Evolutionary conservation across 23 tunicate species (phyloP).

Genomic region (Phallusia fumigata): DNA sequence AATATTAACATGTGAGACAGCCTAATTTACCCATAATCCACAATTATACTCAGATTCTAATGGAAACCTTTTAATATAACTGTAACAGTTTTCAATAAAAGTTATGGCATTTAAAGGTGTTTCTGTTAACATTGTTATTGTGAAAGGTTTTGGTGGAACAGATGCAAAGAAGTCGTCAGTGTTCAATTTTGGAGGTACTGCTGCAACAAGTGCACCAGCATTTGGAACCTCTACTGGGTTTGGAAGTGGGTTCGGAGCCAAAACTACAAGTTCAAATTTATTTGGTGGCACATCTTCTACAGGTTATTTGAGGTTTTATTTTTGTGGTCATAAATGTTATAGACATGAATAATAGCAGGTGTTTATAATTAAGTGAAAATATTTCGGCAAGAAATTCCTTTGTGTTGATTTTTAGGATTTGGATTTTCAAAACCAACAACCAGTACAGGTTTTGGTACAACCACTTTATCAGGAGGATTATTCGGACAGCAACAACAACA

Average conservation of each 20-base stretch:
- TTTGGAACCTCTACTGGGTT: conserved; percentile 14
- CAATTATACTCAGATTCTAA: too few species aligned
- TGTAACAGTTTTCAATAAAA: too few species aligned
- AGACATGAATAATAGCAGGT: neutral
- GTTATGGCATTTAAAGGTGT: too few species aligned
- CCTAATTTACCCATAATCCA: too few species aligned
- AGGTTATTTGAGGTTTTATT: neutral
- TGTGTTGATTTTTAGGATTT: conserved; percentile 14
- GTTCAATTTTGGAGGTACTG: conserved; percentile 21
- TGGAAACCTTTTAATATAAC: too few species aligned
- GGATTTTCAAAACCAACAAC: conserved; percentile 35
- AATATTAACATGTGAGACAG: too few species aligned
- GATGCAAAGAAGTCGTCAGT: conserved; percentile 20
- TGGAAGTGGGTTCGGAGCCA: conserved; percentile 14
- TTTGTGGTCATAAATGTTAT: neutral
- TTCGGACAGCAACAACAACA: conserved; percentile 20
- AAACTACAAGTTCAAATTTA: neutral
- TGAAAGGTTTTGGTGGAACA: conserved; percentile 13
- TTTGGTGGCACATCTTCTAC: neutral
- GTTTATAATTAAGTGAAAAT: neutral
- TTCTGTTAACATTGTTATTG: neutral
- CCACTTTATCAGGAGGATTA: neutral
- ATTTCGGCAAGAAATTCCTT: neutral
- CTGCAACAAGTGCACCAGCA: conserved; percentile 9
- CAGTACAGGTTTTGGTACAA: conserved; percentile 17